phyloP scores from a whole-genome alignment of 2,797 vertebrate species.

The Hylomyscus alleni region DNA sequence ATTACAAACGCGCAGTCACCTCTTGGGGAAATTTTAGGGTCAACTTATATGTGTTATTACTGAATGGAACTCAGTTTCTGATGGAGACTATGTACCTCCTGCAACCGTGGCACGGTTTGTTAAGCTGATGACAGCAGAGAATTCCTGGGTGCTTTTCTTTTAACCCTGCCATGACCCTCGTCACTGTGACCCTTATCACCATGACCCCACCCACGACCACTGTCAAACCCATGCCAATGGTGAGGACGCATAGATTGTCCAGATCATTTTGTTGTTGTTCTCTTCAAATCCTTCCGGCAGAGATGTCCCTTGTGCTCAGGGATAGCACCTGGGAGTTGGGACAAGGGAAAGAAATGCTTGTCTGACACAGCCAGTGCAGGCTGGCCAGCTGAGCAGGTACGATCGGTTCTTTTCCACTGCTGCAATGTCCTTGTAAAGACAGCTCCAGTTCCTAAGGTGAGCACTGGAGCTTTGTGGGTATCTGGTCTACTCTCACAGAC shows the following conservation, averaged over 20 bases:
- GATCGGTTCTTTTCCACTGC: conserved; percentile 60
- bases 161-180: conserved; percentile 83
- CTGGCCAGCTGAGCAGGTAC: conserved; percentile 76
- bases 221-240: conserved; percentile 76
- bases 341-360: conserved; percentile 82
- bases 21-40: conserved; percentile 72
- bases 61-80: conserved; percentile 71
- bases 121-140: conserved; percentile 79
- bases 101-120: conserved; percentile 77
- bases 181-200: conserved; percentile 74
- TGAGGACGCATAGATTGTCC: conserved; percentile 79
- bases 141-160: conserved; percentile 82
- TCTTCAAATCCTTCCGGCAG: conserved; percentile 84
- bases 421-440: conserved; percentile 67
- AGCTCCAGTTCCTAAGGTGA: conserved; percentile 70
- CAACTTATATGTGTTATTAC: conserved; percentile 78
- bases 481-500: conserved; percentile 27
- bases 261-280: conserved; percentile 80
- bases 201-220: conserved; percentile 22
- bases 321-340: conserved; percentile 85
- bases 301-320: conserved; percentile 84
- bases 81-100: conserved; percentile 72
- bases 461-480: conserved; percentile 63
- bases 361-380: conserved; percentile 73
- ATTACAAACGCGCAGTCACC: conserved; percentile 28